Evolutionary conservation across 2,888 invertebrate species (phyloP), one percentile per base, ranked within the genome.

Genomic region (Argyra leucocephala): DNA sequence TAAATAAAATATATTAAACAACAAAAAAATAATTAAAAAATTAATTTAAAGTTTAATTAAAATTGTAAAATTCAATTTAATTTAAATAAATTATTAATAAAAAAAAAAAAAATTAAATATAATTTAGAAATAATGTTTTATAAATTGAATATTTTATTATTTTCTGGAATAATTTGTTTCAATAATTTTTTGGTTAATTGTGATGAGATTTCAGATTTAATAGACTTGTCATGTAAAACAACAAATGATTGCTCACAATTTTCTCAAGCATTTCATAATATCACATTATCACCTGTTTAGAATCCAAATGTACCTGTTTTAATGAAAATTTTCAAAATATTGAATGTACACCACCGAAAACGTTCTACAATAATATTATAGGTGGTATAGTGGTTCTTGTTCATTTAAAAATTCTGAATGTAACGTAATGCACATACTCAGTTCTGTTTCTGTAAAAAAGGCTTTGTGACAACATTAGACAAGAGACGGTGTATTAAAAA

Each of bases 351-450:
- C 78, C 77, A 6, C 66, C 62, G 66, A 21, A 18, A 9, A n/a
- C 61, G 31, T 21, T 21, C 10, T 24, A 26, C 24, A 61, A 61
- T 31, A 78, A 78, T 66, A 71, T 77, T 22, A 73, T 78, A 61
- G 76, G 76, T 10, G 77, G 78, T n/a, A n/a, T 3, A 69, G 72
- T 6, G 78, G 78, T 64, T 74, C 74, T 10, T 78, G 79, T 63
- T 64, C 18, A 9, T 72, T 72, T 64, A 68, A 69, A 3, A 36
- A 74, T 67, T 66, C 77, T 22, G 70, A 71, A 62, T 78, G n/a
- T n/a, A n/a, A n/a, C n/a, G 78, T 69, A 69, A 74, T 62, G 7
- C 23, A 1, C 60, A 37, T 3, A 36, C 12, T 6, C 7, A 5
- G 3, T 71, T 73, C 63, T 78, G 78, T 66, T 73, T 70, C 67